Evolutionary conservation across 2,113 vertebrate genomes (phyloP), one percentile per base, ranked within the genome.

Genomic region (Cheirogaleus medius): DNA sequence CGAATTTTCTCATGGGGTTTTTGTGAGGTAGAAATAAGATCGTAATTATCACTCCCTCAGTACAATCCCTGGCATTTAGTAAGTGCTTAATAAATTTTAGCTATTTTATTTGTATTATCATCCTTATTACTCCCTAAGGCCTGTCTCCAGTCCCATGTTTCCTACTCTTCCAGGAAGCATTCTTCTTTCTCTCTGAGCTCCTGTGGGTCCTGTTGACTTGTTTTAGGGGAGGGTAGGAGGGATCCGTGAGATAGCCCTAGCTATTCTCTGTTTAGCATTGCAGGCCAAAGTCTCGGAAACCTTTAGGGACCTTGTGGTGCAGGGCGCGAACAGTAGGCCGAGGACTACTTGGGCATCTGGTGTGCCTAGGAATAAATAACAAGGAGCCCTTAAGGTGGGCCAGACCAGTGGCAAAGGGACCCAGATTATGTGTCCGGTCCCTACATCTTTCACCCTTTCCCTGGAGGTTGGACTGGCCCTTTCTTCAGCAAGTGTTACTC

Each of bases 21-120:
- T 81, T 94, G 93, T 96, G 73, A 80, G 56, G 49, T 93, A 8
- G 94, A 94, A 97, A 94, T 96, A 87, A 94, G 76, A 49, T 74
- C 37, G 52, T 94, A 77, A 89, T 88, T 95, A 84, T 87, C 68
- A 92, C 9, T 94, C 69, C 32, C 66, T 94, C 44, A 6, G 56
- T 90, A 94, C 25, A 86, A 64, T 87, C 63, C 20, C 49, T 93
- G 93, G 95, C 89, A 96, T 97, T 97, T 94, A 94, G 42, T 86
- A 97, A 95, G 90, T 80, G n/a, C 93, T 95, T 97, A 87, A 78
- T 95, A 97, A 83, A 71, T 89, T 94, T 86, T 78, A 88, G 86
- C 68, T 93, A 29, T 90, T 97, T 92, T 87, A 68, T 88, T 90
- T 96, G 83, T 77, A 71, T 90, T 86, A 52, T 73, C 18, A 29